A percentile compares a stretch with the other conserved stretches of the same genome.
These are phyloP conservation scores for Drosophila arawakana DNA, from an alignment of 1,140 invertebrate genomes.

Conservation along the genomic window DNA sequence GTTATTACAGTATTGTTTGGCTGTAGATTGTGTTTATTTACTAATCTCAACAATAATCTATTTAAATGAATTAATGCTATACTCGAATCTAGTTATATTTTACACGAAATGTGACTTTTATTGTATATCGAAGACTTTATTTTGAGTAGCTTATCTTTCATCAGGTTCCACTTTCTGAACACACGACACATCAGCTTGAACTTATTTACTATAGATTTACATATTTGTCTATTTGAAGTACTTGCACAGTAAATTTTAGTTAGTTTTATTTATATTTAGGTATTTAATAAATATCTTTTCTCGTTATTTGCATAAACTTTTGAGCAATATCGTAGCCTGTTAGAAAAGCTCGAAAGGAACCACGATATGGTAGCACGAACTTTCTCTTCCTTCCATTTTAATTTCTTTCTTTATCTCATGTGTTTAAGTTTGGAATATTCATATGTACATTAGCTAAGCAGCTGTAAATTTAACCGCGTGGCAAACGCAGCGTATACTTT, in stretches of 20 bases:
- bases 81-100: constrained; percentile 10
- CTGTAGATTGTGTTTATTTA: constrained; percentile 1
- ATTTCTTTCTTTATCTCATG: background rate
- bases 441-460: constrained; percentile 43
- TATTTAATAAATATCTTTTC: background rate
- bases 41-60: constrained; percentile 26
- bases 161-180: background rate
- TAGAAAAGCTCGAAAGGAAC: constrained; percentile 66
- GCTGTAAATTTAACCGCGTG: constrained; percentile 39
- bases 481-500: constrained; percentile 66
- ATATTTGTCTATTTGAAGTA: constrained; percentile 65
- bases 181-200: background rate
- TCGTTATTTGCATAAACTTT: constrained; percentile 27
- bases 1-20: constrained; percentile 10
- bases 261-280: constrained; percentile 10
- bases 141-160: background rate
- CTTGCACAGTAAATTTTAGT: constrained; percentile 4
- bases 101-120: constrained; percentile 32
- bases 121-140: constrained; percentile 27
- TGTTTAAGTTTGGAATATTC: constrained; percentile 9
- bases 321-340: constrained; percentile 65
- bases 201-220: constrained; percentile 42
- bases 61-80: background rate
- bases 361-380: constrained; percentile 36
- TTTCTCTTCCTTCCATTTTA: background rate